phyloP scores from a whole-genome alignment of 2,797 vertebrate species.

The Xenentodon cancila region DNA sequence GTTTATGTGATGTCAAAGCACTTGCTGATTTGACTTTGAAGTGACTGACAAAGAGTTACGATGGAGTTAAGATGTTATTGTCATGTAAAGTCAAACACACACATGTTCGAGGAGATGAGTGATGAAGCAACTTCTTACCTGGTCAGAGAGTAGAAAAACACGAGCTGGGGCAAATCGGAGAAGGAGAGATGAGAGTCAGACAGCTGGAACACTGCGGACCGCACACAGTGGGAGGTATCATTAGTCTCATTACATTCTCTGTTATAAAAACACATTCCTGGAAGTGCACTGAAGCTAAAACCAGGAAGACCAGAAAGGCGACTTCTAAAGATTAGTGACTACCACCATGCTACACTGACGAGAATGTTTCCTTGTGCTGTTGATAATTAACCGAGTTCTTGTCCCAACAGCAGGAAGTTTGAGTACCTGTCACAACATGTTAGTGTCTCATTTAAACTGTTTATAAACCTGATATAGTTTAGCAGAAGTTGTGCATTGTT shows the following conservation, averaged over 20 bases:
- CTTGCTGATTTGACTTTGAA: background rate
- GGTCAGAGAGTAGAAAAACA: conserved; percentile 86
- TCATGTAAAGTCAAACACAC: background rate
- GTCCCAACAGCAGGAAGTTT: background rate
- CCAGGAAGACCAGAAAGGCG: conserved; percentile 16
- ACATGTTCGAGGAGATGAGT: background rate
- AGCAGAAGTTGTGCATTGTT: background rate
- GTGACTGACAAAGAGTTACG: background rate
- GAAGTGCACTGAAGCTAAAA: conserved; percentile 9
- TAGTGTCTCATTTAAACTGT: background rate
- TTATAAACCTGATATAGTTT: background rate
- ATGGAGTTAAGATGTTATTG: background rate
- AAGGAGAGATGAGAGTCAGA: conserved; percentile 84
- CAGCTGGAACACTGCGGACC: conserved; percentile 79
- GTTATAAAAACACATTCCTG: conserved; percentile 15
- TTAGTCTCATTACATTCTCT: conserved; percentile 5
- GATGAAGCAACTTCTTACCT: conserved; percentile 74
- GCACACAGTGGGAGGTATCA: conserved; percentile 19
- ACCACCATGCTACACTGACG: no score
- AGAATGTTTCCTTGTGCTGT: no score
- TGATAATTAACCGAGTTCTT: no score
- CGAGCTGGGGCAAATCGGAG: conserved; percentile 82
- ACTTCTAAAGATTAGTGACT: conserved; percentile 10
- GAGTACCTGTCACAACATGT: background rate
- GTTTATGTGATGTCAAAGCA: background rate